phyloP scores from a whole-genome alignment of 2,888 invertebrate genomes.

The Volucella zonaria region DNA sequence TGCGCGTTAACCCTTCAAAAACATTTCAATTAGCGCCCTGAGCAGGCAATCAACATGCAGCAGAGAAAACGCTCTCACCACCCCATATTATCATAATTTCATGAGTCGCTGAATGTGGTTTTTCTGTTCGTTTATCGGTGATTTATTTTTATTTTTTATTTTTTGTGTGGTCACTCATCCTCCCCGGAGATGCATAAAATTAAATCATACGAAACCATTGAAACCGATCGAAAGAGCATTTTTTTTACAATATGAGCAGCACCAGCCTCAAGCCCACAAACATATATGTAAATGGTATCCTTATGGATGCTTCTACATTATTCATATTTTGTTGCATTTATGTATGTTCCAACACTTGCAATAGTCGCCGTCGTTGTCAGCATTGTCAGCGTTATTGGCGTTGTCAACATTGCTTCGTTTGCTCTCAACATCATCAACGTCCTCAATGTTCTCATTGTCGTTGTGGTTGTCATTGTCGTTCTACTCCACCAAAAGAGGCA shows the following conservation, averaged over 20 bases:
- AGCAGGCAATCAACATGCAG: constrained; percentile 30
- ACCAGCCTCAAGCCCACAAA: constrained; percentile 2
- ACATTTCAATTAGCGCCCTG: constrained; percentile 49
- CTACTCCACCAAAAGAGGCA: constrained; percentile 1
- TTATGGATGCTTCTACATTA: constrained; percentile 49
- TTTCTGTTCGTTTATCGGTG: constrained; percentile 9
- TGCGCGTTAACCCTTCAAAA: constrained; percentile 21
- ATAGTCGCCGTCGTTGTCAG: constrained; percentile 16
- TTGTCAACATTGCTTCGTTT: no score
- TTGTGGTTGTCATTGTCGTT: background rate
- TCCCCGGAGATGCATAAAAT: constrained; percentile 45
- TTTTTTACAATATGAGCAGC: background rate
- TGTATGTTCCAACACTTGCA: constrained; percentile 36
- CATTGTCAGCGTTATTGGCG: background rate
- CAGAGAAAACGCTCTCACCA: background rate
- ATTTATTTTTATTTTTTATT: constrained; percentile 24
- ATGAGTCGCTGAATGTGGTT: constrained; percentile 45
- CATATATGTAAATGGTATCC: constrained; percentile 43
- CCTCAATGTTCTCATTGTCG: background rate
- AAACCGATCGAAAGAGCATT: constrained; percentile 55
- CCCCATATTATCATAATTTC: constrained; percentile 45
- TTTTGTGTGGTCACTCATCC: background rate
- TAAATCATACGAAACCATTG: constrained; percentile 66
- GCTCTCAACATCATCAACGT: no score
- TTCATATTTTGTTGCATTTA: constrained; percentile 45